phyloP scores from a whole-genome alignment of 1,140 invertebrate genomes.

The Ostrea edulis region DNA sequence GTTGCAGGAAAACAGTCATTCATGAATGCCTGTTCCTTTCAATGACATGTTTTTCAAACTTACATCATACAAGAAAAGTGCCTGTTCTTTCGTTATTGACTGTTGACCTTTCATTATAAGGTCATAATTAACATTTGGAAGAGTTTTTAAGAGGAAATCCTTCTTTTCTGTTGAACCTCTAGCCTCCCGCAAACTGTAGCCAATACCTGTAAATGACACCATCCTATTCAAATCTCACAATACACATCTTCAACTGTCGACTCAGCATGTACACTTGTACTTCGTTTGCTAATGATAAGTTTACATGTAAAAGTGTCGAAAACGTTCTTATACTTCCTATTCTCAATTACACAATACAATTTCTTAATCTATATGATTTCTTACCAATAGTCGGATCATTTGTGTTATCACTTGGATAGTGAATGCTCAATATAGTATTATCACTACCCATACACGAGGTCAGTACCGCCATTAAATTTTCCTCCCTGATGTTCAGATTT shows the following conservation, averaged over 20 bases:
- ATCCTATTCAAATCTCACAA: neutral
- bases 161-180: constrained; percentile 4
- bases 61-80: constrained; percentile 36
- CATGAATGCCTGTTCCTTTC: too few species aligned
- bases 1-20: too few species aligned
- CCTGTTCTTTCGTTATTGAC: constrained; percentile 19
- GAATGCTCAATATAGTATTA: neutral
- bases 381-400: constrained; percentile 30
- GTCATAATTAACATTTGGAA: constrained; percentile 13
- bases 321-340: too few species aligned
- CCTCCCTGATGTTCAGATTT: neutral
- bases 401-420: neutral
- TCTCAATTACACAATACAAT: too few species aligned
- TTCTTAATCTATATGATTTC: neutral
- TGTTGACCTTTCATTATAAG: neutral
- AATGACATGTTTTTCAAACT: neutral
- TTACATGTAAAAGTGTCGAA: too few species aligned
- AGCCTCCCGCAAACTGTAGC: neutral
- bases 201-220: neutral
- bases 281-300: too few species aligned
- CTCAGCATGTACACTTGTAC: too few species aligned
- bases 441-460: constrained; percentile 3
- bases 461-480: neutral
- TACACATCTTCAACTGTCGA: too few species aligned
- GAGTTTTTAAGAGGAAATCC: neutral